A percentile compares a stretch with the other conserved stretches of the same genome.
phyloP scores from a whole-genome alignment of 2,888 invertebrate genomes.

The Isoperla grammatica region DNA sequence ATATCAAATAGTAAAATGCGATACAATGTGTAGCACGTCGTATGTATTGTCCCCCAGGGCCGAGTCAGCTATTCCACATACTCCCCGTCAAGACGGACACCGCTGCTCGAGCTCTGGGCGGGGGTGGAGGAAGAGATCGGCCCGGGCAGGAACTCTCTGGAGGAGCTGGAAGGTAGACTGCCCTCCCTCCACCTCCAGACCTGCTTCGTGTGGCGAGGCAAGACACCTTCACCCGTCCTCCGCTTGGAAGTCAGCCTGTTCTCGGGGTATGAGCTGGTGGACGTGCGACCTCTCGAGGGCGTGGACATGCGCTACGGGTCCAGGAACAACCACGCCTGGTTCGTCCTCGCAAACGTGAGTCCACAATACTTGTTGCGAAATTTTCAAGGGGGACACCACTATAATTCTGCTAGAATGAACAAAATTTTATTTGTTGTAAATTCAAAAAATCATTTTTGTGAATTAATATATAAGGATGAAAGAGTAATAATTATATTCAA shows the following conservation, averaged over 20 bases:
- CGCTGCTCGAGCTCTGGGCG: constrained; percentile 55
- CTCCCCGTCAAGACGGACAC: constrained; percentile 51
- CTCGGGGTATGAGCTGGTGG: constrained; percentile 57
- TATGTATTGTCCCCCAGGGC: too few species aligned
- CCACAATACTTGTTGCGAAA: neutral
- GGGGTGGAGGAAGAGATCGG: constrained; percentile 58
- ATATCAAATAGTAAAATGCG: too few species aligned
- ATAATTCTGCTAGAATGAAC: too few species aligned
- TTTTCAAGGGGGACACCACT: too few species aligned
- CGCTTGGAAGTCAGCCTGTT: constrained; percentile 57
- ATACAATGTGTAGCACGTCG: too few species aligned
- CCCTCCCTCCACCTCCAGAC: constrained; percentile 59
- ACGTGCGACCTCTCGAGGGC: constrained; percentile 47
- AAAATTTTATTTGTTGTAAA: too few species aligned
- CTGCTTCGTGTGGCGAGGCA: constrained; percentile 57
- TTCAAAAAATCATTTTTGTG: too few species aligned
- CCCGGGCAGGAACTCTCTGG: constrained; percentile 57
- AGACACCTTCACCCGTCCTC: constrained; percentile 55
- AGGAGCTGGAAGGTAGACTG: constrained; percentile 58
- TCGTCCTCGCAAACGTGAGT: constrained; percentile 59
- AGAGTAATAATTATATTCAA: too few species aligned
- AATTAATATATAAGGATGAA: too few species aligned
- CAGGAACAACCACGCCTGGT: constrained; percentile 57
- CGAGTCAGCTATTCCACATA: constrained; percentile 60
- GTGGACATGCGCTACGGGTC: constrained; percentile 57